Evolutionary conservation across 2,113 vertebrate species (phyloP), one percentile per base, ranked within the genome.

Genomic region (Gymnobelideus leadbeateri): DNA sequence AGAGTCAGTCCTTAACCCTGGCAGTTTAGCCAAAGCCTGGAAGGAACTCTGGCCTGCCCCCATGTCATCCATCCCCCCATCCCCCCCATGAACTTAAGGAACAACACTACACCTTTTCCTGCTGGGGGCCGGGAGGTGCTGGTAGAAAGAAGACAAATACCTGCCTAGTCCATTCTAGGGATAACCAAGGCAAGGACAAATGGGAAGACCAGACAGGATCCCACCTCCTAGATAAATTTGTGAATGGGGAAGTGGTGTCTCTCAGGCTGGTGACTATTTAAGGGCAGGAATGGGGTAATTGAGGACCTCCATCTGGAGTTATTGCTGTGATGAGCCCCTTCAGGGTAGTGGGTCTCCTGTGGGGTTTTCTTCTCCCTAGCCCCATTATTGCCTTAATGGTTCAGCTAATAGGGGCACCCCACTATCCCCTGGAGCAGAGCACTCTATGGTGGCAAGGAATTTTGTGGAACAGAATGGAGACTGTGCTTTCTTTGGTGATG

Each of bases 51-150:
- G n/a, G 37, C 19, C n/a, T 84, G n/a, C 68, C 7, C 6, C 68
- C 7, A 6, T 5, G 2, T 4, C 26, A 3, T 11, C 55, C 3
- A 1, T 25, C 14, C 19, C 6, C 37, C 16, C 37, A 5, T 6
- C n/a, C 19, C 6, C 68, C 47, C 47, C 47, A 49, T 4, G 4
- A 3, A 49, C 47, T 49, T 43, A 43, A 84, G n/a, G 16, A 43
- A 84, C 4, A 77, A 37, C 12, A 12, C 28, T 68, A 14, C 31
- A 37, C 28, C 10, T 68, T 37, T 68, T 14, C n/a, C 6, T 84
- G 5, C 19, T 84, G n/a, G n/a, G n/a, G n/a, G n/a, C n/a, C n/a
- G 7, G 51, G 51, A 11, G 51, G 9, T 43, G 19, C n/a, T 84
- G 68, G 37, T 43, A 84, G n/a, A 5, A 28, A 31, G 55, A 77